Conservation (phyloP, 2,888 invertebrate species). For the Pristionchus fissidentatus region DNA sequence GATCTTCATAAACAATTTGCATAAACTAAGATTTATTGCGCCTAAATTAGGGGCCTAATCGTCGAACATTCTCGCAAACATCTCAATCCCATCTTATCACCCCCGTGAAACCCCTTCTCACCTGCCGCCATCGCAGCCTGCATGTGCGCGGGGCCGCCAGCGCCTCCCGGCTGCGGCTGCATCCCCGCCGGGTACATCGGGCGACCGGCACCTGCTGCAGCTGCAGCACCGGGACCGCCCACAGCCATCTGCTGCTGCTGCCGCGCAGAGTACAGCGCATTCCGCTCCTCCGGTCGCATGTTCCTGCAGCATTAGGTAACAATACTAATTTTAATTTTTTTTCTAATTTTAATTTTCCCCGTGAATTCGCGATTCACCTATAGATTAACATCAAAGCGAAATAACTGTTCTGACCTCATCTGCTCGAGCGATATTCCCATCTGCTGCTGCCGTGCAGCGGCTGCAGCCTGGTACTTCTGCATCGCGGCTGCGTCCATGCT, state of each 20-base stretch:
- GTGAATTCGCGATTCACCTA: background rate
- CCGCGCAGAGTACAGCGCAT: background rate
- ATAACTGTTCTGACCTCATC: background rate
- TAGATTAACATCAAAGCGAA: too few species aligned
- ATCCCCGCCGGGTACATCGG: background rate
- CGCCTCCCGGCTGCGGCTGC: background rate
- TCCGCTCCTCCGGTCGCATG: background rate
- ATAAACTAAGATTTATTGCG: too few species aligned
- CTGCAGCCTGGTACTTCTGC: constrained; percentile 4
- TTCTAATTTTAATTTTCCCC: background rate
- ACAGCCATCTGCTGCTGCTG: background rate
- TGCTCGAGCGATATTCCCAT: background rate
- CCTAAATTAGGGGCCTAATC: too few species aligned
- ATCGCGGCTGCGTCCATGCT: background rate
- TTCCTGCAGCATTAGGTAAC: background rate
- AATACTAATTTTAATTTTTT: background rate
- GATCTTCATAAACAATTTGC: too few species aligned
- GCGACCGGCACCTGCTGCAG: background rate
- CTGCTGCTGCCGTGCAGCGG: background rate
- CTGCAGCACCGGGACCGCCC: background rate
- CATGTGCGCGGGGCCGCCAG: background rate
- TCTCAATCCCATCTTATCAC: background rate
- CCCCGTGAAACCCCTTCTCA: background rate
- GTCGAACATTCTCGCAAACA: too few species aligned
- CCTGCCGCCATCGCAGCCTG: background rate